These are phyloP conservation scores for Ophioderma brevispina DNA, from an alignment of 35 echinoderm and acorn worm genomes.

Conservation along the genomic window DNA sequence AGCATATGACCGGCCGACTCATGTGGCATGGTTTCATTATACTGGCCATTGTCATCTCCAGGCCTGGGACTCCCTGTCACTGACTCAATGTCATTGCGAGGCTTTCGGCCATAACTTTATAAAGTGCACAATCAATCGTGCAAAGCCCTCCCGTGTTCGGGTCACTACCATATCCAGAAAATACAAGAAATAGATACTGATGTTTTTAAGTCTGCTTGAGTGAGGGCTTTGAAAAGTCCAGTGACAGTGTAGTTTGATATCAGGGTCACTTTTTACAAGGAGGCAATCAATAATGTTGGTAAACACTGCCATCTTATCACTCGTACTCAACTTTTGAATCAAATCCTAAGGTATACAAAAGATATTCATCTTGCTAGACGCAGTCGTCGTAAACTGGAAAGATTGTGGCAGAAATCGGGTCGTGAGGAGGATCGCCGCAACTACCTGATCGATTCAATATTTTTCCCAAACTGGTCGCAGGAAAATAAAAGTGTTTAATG, in stretches of 20 bases:
- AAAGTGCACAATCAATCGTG: not conserved
- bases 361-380: too few relatives aligned
- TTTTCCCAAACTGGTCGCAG: not conserved
- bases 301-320: not conserved
- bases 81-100: not conserved
- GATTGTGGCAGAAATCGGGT: not conserved
- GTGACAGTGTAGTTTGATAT: not conserved
- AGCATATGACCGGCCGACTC: not conserved
- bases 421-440: not conserved
- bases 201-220: not conserved
- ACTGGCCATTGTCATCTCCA: not conserved
- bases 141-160: not conserved
- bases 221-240: not conserved
- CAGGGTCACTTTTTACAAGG: too few relatives aligned
- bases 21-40: not conserved
- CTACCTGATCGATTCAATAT: not conserved
- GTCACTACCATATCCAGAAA: not conserved
- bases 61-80: not conserved
- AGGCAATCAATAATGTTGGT: not conserved
- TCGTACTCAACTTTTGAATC: not conserved
- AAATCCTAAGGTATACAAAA: not conserved
- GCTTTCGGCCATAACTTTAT: not conserved
- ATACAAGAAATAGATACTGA: not conserved
- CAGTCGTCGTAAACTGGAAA: not conserved
- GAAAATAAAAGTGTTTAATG: not conserved